Evolutionary conservation across 35 echinoderm and acorn worm species (phyloP), one percentile per base, ranked within the genome.

Genomic region (Lytechinus pictus): DNA sequence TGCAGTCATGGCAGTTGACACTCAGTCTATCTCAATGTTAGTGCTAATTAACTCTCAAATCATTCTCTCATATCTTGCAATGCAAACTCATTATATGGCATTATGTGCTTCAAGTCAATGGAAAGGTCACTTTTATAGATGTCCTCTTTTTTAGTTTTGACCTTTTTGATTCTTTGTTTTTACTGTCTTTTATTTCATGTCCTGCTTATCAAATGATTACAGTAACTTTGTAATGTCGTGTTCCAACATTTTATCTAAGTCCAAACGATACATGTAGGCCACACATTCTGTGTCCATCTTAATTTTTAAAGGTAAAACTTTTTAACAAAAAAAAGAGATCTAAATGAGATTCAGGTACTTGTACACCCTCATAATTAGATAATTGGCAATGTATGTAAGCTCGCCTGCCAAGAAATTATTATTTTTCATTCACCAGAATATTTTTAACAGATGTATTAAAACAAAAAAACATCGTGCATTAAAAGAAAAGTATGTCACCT

Each of bases 1-100:
- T 52, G 10, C 88, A 90, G 52, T 52, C 88, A 52, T 90, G 88
- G 33, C 29, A 90, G 52, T 90, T 90, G 88, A 90, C 88, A 90
- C 27, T 44, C 28, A 52, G 88, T 90, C 52, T 44, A 28, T 90
- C 52, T 9, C 88, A 90, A 33, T 90, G 52, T 10, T 44, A 52
- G 4, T 90, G 28, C 88, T 44, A 14, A 54, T 90, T 90, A 44
- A 21, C 3, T 90, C 29, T 54, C 88, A 3, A 10, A 90, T 90
- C 88, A 90, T 44, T 44, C 33, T 44, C 33, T n/a, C 33, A 44
- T 44, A 90, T 90, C 88, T 90, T 52, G 14, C 88, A 54, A 44
- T 54, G 28, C 27, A 90, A 14, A 54, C 29, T 54, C n/a, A 79
- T 79, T 79, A 11, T 72, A 21, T 24, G n/a, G 66, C 6, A 79